Base-by-base conservation (phyloP, 2,113 vertebrate genomes). In the Origma solitaria region DNA sequence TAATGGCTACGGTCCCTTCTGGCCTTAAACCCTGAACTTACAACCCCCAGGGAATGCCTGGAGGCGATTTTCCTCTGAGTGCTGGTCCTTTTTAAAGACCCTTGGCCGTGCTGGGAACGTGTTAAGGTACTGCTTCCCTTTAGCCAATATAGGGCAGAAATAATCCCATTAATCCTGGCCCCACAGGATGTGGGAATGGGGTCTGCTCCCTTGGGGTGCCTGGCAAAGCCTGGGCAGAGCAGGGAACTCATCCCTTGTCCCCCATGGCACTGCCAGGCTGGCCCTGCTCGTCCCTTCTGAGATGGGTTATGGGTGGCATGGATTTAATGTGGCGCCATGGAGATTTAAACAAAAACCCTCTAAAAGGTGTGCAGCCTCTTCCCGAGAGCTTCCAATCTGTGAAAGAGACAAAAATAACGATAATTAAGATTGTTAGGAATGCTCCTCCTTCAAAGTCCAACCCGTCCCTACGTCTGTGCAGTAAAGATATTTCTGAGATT, bases 371-470 rank as follows among this genome's bases (percentile, higher is more conserved):
- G 23, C 8, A 28, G 82, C 28, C n/a, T 68, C 66, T 49, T 80
- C 86, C 44, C 10, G 37, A 86, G 47, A 54, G 6, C 56, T 72
- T 91, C 38, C n/a, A 54, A 24, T 27, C 93, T 92, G 80, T 30
- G 65, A 70, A 82, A 84, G 80, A 91, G 54, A 86, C 23, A 94
- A 75, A 93, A 90, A n/a, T 2, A 79, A 91, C 47, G 17, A 42
- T 49, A 88, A 58, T 53, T 8, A n/a, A 85, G 38, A 9, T 9
- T 21, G 31, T 49, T 83, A 38, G 35, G 61, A 83, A 33, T 15
- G 54, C 22, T 45, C 1, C 0, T 2, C 24, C 1, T 1, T 18
- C 6, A 28, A 33, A 57, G 21, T 4, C 12, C 20, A 64, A 10
- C 20, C 13, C 27, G 58, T 8, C 20, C 45, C n/a, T n/a, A 13